phyloP scores from a whole-genome alignment of 1,140 invertebrate genomes.

The Augochlora pura region DNA sequence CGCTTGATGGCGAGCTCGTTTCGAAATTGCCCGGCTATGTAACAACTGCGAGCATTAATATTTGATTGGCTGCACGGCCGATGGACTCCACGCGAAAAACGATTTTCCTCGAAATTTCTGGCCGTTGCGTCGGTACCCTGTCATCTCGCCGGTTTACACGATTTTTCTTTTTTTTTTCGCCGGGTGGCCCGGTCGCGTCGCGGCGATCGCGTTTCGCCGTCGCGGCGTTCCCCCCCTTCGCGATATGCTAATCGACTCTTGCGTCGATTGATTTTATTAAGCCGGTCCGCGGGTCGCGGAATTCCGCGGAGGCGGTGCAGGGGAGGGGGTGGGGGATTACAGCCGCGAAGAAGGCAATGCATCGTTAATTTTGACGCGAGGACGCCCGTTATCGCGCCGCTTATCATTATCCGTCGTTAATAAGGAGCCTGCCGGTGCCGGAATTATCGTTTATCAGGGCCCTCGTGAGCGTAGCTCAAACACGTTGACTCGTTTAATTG shows the following conservation, averaged over 20 bases:
- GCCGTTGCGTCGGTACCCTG: neutral
- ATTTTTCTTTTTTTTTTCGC: neutral
- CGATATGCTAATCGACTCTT: slow-evolving; percentile 2
- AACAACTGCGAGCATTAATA: slow-evolving; percentile 65
- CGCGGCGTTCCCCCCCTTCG: neutral
- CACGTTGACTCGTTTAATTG: slow-evolving; percentile 13
- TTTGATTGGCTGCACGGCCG: slow-evolving; percentile 54
- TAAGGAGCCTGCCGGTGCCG: neutral
- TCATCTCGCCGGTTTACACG: slow-evolving; percentile 8
- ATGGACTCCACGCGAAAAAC: slow-evolving; percentile 21
- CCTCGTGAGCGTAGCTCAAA: neutral
- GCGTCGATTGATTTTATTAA: slow-evolving; percentile 17
- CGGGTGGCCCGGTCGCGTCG: no score
- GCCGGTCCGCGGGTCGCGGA: neutral
- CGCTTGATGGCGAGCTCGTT: slow-evolving; percentile 58
- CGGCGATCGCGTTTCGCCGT: neutral
- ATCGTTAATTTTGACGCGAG: neutral
- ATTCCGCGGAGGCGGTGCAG: no score
- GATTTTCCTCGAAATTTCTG: slow-evolving; percentile 12
- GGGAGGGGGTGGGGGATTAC: no score
- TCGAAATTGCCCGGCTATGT: slow-evolving; percentile 59
- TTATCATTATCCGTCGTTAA: slow-evolving; percentile 31
- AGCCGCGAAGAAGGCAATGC: neutral
- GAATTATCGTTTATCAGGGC: slow-evolving; percentile 23
- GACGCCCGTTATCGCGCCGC: slow-evolving; percentile 1